Evolutionary conservation across 2,888 invertebrate genomes (phyloP).

Genomic region (Listrodromus nycthemerus): DNA sequence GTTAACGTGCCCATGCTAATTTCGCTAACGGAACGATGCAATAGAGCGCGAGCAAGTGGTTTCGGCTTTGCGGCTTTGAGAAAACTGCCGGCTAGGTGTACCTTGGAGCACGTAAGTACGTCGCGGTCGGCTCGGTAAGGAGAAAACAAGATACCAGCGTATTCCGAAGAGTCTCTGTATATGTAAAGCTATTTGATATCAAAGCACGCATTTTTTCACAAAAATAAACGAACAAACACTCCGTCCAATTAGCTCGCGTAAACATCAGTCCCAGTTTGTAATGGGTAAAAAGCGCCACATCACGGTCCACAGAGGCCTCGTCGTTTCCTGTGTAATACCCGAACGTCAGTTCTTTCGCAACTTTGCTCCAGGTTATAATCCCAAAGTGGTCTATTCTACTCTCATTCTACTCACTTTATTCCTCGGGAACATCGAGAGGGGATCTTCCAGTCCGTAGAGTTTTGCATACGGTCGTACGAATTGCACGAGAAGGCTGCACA

Average conservation of each 20-base stretch:
- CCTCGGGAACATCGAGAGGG: constrained; percentile 61
- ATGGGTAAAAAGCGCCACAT: constrained; percentile 10
- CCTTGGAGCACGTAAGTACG: background rate
- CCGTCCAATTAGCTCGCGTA: constrained; percentile 35
- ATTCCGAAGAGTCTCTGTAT: constrained; percentile 2
- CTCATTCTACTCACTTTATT: constrained; percentile 58
- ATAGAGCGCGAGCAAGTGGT: constrained; percentile 47
- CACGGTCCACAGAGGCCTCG: background rate
- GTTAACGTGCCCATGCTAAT: constrained; percentile 70
- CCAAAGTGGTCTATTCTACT: constrained; percentile 62
- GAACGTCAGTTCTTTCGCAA: constrained; percentile 56
- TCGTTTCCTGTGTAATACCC: background rate
- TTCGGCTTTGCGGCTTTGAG: constrained; percentile 64
- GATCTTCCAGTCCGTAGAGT: constrained; percentile 57
- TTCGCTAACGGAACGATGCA: constrained; percentile 65
- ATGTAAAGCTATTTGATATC: constrained; percentile 44
- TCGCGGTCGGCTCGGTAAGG: constrained; percentile 34
- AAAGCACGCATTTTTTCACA: constrained; percentile 15
- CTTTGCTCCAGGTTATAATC: constrained; percentile 60
- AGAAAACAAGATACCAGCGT: constrained; percentile 45
- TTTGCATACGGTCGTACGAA: constrained; percentile 60
- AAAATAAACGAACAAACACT: constrained; percentile 22
- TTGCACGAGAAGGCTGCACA: constrained; percentile 48
- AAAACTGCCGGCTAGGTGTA: constrained; percentile 49
- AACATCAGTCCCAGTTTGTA: constrained; percentile 25